A percentile compares a stretch with the other conserved stretches of the same genome.
These are phyloP conservation scores for Carabus problematicus DNA, from an alignment of 2,888 invertebrate species.

Conservation along the genomic window DNA sequence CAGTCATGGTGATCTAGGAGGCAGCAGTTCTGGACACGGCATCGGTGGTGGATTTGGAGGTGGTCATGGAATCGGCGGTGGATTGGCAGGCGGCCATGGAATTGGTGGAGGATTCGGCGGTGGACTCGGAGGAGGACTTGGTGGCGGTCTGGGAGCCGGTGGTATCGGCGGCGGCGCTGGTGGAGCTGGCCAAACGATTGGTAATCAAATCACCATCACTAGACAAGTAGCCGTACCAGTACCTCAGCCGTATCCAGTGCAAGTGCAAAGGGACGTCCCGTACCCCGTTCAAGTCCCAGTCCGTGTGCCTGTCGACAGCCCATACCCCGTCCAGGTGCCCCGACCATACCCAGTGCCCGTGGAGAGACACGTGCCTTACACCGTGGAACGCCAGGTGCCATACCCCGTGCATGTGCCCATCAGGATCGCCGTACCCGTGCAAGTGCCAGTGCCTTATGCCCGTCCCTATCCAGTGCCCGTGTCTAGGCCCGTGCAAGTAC, in stretches of 20 bases:
- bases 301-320: constrained; percentile 25
- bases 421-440: constrained; percentile 17
- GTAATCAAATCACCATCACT: constrained; percentile 27
- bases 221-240: constrained; percentile 27
- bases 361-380: constrained; percentile 20
- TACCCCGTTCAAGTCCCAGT: constrained; percentile 32
- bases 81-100: neutral
- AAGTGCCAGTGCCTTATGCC: constrained; percentile 29
- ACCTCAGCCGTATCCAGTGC: constrained; percentile 30
- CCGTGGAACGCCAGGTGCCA: constrained; percentile 26
- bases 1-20: constrained; percentile 4
- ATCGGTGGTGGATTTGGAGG: constrained; percentile 1
- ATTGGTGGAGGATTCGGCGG: neutral
- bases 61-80: constrained; percentile 1
- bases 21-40: neutral
- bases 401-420: constrained; percentile 28
- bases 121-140: constrained; percentile 16
- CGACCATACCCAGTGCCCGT: constrained; percentile 31
- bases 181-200: constrained; percentile 8
- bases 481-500: constrained; percentile 23
- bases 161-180: constrained; percentile 8
- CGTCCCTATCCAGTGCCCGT: constrained; percentile 31
- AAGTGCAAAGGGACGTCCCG: constrained; percentile 25
- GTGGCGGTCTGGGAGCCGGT: constrained; percentile 16
- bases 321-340: constrained; percentile 30